A percentile compares a stretch with the other conserved stretches of the same genome.
Evolutionary conservation across 2,888 invertebrate genomes (phyloP).

Genomic region (Quadroppia sp.): DNA sequence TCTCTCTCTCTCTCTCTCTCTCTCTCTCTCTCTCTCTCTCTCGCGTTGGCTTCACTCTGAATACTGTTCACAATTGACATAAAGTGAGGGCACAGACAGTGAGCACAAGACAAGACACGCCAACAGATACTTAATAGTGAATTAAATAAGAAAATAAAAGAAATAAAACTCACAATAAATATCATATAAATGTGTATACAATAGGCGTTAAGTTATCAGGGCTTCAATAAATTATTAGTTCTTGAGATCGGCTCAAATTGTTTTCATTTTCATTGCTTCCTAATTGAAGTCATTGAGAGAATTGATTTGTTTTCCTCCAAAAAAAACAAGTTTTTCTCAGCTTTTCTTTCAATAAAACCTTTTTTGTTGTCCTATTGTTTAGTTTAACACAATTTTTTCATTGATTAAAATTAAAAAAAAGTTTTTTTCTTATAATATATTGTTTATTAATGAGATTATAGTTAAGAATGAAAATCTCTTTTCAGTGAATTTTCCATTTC

Average conservation of each 20-base stretch:
- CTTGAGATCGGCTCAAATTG: conserved; percentile 12
- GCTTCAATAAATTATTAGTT: conserved; percentile 27
- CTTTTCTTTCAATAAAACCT: conserved; percentile 5
- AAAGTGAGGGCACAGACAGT: conserved; percentile 10
- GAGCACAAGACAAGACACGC: conserved; percentile 29
- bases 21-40: conserved; percentile 8
- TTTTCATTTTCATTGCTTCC: conserved; percentile 27
- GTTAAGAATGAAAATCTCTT: conserved; percentile 26
- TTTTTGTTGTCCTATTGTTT: conserved; percentile 17
- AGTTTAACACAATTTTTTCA: conserved; percentile 21
- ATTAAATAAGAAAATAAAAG: conserved; percentile 18
- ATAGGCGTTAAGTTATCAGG: conserved; percentile 30
- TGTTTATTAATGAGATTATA: conserved; percentile 37
- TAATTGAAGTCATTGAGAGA: conserved; percentile 28
- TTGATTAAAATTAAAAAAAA: conserved; percentile 13
- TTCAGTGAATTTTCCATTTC: background rate
- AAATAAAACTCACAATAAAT: background rate
- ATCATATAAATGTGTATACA: background rate
- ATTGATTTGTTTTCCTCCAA: background rate
- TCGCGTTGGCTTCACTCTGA: conserved; percentile 30
- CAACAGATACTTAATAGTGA: conserved; percentile 19
- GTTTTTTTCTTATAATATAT: conserved; percentile 9
- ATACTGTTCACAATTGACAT: conserved; percentile 31
- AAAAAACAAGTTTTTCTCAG: conserved; percentile 14
- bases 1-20: conserved; percentile 22